Percentiles rank a stretch among this genome's conserved stretches.
Evolutionary conservation across 23 tunicate genomes (phyloP).

Genomic region (Pegea sp.): DNA sequence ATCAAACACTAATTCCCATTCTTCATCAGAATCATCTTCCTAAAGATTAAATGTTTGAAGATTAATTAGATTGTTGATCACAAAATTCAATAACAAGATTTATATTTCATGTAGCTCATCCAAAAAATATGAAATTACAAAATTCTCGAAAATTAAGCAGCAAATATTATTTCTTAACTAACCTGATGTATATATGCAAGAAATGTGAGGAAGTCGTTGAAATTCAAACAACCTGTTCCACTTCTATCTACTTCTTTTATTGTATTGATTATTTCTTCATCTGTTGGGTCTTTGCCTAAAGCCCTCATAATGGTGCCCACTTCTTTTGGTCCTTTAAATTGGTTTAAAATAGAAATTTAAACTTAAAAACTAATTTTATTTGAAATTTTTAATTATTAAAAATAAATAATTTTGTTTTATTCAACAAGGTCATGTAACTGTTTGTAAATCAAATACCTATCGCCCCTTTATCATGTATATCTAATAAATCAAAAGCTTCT

Average conservation of each 20-base stretch:
- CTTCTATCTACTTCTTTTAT: constrained; percentile 73
- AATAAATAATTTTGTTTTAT: background rate
- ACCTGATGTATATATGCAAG: constrained; percentile 87
- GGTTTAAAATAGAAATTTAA: background rate
- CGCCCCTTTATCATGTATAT: constrained; percentile 65
- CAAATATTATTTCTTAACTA: background rate
- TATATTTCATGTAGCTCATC: background rate
- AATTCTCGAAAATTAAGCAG: background rate
- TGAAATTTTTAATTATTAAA: background rate
- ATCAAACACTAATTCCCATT: constrained; percentile 60
- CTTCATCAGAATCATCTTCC: constrained; percentile 90
- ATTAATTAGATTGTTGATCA: background rate
- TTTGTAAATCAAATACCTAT: constrained; percentile 16
- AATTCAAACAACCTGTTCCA: constrained; percentile 49
- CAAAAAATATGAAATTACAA: too few species aligned
- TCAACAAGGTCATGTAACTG: constrained; percentile 1
- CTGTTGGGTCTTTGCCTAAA: constrained; percentile 80
- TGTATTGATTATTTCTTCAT: constrained; percentile 54
- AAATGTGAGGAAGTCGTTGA: constrained; percentile 71
- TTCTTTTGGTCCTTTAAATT: constrained; percentile 30
- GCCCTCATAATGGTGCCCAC: constrained; percentile 92
- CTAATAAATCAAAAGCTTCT: constrained; percentile 76
- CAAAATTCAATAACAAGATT: background rate
- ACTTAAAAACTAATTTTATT: too few species aligned
- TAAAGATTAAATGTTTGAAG: background rate